Percentiles rank a stretch among this genome's conserved stretches.
These are phyloP conservation scores for Antechinus flavipes DNA, from an alignment of 2,113 vertebrate species.

Conservation along the genomic window DNA sequence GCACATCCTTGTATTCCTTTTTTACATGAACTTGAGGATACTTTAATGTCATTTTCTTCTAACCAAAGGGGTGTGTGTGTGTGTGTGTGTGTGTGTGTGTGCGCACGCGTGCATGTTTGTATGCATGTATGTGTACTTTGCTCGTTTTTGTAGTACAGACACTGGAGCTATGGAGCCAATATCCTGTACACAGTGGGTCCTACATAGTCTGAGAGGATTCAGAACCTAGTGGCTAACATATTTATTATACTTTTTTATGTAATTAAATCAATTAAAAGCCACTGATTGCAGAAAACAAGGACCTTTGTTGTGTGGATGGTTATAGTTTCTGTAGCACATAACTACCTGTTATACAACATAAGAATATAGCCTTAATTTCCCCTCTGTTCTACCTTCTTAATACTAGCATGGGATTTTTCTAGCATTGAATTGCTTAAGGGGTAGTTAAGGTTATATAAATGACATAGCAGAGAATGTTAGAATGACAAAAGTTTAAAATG, in stretches of 20 bases:
- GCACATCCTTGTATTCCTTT: neutral
- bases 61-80: neutral
- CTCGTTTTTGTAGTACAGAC: neutral
- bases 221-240: neutral
- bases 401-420: neutral
- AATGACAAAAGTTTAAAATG: neutral
- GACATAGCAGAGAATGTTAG: neutral
- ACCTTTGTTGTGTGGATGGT: neutral
- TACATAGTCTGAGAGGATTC: neutral
- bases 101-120: no score
- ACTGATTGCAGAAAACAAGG: neutral
- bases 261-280: neutral
- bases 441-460: neutral
- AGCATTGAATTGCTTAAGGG: no score
- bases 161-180: neutral
- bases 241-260: neutral
- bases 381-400: neutral
- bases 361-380: neutral
- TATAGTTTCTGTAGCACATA: neutral
- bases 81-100: no score
- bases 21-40: neutral
- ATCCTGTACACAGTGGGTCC: neutral
- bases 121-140: no score
- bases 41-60: neutral
- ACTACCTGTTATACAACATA: neutral